Base-by-base conservation (phyloP, 2,113 vertebrate genomes). In the Terrapene triunguis region DNA sequence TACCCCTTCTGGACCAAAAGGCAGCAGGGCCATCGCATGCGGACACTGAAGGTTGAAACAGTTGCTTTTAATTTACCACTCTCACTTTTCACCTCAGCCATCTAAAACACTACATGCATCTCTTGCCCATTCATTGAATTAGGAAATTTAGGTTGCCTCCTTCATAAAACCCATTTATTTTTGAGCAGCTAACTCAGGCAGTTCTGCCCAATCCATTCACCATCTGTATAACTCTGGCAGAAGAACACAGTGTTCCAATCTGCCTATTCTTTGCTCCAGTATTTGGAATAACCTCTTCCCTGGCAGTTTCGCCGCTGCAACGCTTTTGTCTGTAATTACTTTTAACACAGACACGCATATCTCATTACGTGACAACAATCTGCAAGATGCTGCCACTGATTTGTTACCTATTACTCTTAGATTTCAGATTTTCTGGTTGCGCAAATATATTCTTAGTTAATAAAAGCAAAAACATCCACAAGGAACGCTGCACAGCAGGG, bases 201-300 rank as follows among this genome's bases (percentile, higher is more conserved):
- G 62, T 57, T 93, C 91, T 95, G 92, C 88, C 91, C 85, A 93
- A 54, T 51, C 80, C 94, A 90, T 95, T 95, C 91, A 81, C 84
- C 85, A 88, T 42, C 84, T 82, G 74, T 88, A 93, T 78, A 88
- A 83, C 24, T 25, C 53, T 42, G 80, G 83, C 84, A 92, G 89
- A 92, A 88, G 91, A 85, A 85, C 88, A 82, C 48, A 57, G 76
- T 47, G 76, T 90, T 88, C 91, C 76, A 51, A 29, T 65, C 91
- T 88, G 81, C 78, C 85, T 50, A 54, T 76, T 54, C 84, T 93
- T 85, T 93, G 85, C 90, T 88, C 91, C 51, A 74, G 65, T 82
- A 88, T 85, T 65, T 76, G 50, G 76, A 84, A 90, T 88, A 65
- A 85, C 81, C 81, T 82, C 54, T 22, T 69, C 81, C 78, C 48